phyloP scores from a whole-genome alignment of 2,797 vertebrate species.

The Carcharodon carcharias region DNA sequence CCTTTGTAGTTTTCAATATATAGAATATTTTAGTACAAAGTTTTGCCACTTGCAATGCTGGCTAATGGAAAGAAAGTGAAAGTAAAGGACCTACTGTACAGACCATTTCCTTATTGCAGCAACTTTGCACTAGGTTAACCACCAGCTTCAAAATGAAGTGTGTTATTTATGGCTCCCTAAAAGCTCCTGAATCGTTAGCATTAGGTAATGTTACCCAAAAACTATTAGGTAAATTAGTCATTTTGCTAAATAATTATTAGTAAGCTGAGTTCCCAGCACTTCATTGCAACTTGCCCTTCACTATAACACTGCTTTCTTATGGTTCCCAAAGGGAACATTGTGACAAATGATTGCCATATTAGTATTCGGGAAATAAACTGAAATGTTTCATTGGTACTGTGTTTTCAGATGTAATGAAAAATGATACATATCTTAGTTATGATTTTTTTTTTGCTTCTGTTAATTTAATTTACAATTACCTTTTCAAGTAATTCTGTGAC shows the following conservation, averaged over 20 bases:
- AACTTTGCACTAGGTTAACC: neutral
- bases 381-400: neutral
- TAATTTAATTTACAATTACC: neutral
- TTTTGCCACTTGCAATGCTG: neutral
- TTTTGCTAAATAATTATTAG: conserved; percentile 38
- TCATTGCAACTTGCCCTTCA: conserved; percentile 33
- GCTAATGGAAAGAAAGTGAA: conserved; percentile 7
- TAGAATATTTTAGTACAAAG: neutral
- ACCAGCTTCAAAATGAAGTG: conserved; percentile 18
- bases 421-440: neutral
- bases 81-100: neutral
- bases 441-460: conserved; percentile 12
- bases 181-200: conserved; percentile 31
- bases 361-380: conserved; percentile 33
- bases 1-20: neutral
- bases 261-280: conserved; percentile 23
- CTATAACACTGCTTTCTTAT: conserved; percentile 33
- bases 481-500: neutral
- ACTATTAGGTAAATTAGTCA: conserved; percentile 17
- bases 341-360: conserved; percentile 31
- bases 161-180: conserved; percentile 32
- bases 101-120: conserved; percentile 2
- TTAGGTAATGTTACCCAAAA: conserved; percentile 19
- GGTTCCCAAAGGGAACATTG: conserved; percentile 29
- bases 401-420: conserved; percentile 22